Percentiles rank a stretch among this genome's conserved stretches.
phyloP scores from a whole-genome alignment of 2,113 vertebrate species.

The Syngnathus scovelli region DNA sequence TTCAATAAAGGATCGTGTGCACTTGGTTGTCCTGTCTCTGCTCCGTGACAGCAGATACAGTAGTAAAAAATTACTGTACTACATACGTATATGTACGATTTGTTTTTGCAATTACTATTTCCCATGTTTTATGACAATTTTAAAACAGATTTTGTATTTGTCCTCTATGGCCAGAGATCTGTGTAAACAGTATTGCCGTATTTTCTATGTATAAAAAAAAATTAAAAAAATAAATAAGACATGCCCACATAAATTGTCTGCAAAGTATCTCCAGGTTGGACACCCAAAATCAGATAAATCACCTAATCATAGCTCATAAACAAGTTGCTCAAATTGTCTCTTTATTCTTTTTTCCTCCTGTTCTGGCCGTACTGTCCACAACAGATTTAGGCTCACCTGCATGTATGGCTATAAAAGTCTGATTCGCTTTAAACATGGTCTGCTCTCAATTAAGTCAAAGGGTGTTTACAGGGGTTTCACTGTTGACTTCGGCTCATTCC shows the following conservation, averaged over 20 bases:
- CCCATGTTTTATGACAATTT: too few species aligned
- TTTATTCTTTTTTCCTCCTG: background rate
- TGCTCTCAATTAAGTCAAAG: background rate
- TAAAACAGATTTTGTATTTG: too few species aligned
- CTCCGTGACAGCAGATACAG: too few species aligned
- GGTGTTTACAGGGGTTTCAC: constrained; percentile 2
- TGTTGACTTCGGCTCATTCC: constrained; percentile 5
- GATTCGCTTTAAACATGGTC: background rate
- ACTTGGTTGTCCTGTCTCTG: too few species aligned
- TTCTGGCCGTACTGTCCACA: background rate
- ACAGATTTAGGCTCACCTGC: background rate
- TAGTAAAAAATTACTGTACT: too few species aligned
- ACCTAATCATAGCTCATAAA: background rate
- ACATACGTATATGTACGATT: too few species aligned
- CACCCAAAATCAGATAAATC: background rate
- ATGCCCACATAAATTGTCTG: background rate
- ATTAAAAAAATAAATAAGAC: too few species aligned
- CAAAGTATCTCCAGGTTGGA: background rate
- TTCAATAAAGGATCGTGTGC: too few species aligned
- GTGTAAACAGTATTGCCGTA: background rate
- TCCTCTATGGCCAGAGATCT: too few species aligned
- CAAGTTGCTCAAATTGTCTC: background rate
- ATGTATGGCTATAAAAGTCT: background rate
- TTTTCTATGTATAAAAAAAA: background rate
- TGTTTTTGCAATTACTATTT: too few species aligned